Evolutionary conservation across 2,113 vertebrate species (phyloP).

Genomic region (Prinia subflava): DNA sequence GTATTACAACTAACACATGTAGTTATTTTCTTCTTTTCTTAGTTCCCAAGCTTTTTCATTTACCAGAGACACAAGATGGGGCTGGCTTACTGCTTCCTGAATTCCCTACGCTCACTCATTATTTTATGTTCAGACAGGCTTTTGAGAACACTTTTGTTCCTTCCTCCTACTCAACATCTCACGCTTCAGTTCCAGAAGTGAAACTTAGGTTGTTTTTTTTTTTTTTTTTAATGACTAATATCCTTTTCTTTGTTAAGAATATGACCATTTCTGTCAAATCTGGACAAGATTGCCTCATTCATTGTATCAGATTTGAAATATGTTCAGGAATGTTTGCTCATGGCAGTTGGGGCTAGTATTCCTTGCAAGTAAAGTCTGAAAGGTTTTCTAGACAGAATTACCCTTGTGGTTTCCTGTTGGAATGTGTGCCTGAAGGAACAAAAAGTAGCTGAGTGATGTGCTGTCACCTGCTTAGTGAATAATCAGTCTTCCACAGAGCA

Average conservation of each 20-base stretch:
- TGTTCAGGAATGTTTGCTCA: not conserved
- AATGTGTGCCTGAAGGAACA: conserved; percentile 1
- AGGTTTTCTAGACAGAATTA: not conserved
- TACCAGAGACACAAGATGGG: not conserved
- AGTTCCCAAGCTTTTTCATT: not conserved
- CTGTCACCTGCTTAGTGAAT: not conserved
- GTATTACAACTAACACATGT: not conserved
- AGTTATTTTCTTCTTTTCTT: not conserved
- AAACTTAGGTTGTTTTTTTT: not conserved
- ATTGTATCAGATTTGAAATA: not conserved
- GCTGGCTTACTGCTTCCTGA: not conserved
- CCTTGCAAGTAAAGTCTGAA: not conserved
- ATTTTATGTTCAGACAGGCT: not conserved
- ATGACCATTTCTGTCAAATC: not conserved
- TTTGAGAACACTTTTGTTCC: not conserved
- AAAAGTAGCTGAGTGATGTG: not conserved
- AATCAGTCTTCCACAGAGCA: not conserved
- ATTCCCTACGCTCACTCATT: not conserved
- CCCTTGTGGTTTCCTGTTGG: not conserved
- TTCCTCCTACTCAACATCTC: not conserved
- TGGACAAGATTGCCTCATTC: not conserved
- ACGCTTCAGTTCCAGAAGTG: not conserved
- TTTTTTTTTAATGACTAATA: not conserved
- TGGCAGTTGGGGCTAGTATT: not conserved
- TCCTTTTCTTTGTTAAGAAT: not conserved